Conservation (phyloP, 2,888 invertebrate genomes). For the Tachina grossa region DNA sequence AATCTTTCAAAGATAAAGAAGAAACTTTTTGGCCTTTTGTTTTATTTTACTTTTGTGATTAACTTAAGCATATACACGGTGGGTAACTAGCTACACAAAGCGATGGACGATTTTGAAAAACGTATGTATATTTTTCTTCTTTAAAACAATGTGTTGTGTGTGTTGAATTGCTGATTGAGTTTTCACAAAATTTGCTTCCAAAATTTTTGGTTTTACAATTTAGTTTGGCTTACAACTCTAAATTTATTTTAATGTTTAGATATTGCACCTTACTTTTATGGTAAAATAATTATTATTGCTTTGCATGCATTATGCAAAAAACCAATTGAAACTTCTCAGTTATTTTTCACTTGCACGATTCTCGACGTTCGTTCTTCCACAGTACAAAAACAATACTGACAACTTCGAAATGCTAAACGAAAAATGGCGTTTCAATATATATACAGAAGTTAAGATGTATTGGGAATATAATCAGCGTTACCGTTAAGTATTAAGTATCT, state of each 20-base stretch:
- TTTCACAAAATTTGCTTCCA: conserved; percentile 71
- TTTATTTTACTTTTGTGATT: conserved; percentile 37
- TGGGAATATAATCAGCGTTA: too few relatives aligned
- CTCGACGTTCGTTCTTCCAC: conserved; percentile 75
- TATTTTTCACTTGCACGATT: conserved; percentile 74
- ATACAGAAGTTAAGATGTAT: conserved; percentile 24
- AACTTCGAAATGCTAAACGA: conserved; percentile 64
- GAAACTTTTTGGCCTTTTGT: conserved; percentile 66
- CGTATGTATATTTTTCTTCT: conserved; percentile 45
- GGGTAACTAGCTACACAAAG: conserved; percentile 62
- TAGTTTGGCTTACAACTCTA: conserved; percentile 58
- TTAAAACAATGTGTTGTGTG: conserved; percentile 55
- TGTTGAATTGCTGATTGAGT: conserved; percentile 64
- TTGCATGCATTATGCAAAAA: conserved; percentile 80
- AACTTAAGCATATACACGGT: conserved; percentile 59
- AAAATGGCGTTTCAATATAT: conserved; percentile 47
- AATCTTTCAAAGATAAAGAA: conserved; percentile 27
- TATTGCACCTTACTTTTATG: conserved; percentile 51
- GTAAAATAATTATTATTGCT: conserved; percentile 71
- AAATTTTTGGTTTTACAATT: conserved; percentile 75
- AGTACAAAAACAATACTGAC: conserved; percentile 69
- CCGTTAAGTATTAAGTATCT: too few relatives aligned
- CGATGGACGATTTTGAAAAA: conserved; percentile 57
- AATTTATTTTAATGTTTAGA: conserved; percentile 72
- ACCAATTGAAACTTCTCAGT: conserved; percentile 76